phyloP scores from a whole-genome alignment of 64 coral and sea anemone genomes.

The Trachythela sp. region DNA sequence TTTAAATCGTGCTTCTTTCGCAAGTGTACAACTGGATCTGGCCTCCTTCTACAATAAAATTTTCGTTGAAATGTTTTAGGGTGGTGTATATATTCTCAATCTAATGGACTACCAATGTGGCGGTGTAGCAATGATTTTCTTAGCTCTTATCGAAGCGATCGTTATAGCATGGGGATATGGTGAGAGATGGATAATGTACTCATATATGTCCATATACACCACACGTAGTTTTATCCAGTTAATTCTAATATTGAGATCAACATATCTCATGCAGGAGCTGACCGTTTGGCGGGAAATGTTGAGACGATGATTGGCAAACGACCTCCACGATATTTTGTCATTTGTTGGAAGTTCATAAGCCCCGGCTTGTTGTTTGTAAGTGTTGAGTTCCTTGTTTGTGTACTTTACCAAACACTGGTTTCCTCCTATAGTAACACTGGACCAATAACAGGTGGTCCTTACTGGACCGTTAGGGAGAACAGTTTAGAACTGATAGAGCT shows the following conservation, averaged over 20 bases:
- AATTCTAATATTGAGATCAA: background rate
- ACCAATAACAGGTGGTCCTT: too few relatives aligned
- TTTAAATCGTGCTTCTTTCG: too few relatives aligned
- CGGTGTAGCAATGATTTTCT: background rate
- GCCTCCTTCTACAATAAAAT: background rate
- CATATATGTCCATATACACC: too few relatives aligned
- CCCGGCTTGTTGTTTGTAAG: background rate
- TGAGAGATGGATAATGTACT: background rate
- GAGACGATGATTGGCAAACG: background rate
- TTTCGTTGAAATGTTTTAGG: background rate
- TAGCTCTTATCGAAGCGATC: background rate
- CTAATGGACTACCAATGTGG: background rate
- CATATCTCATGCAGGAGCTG: background rate
- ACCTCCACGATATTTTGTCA: background rate
- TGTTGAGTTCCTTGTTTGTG: background rate
- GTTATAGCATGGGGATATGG: background rate
- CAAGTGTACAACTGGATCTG: too few relatives aligned
- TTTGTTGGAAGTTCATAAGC: conserved; percentile 14
- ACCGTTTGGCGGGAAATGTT: background rate
- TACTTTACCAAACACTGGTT: background rate
- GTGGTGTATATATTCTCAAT: background rate
- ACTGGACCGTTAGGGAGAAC: too few relatives aligned
- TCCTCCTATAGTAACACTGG: too few relatives aligned
- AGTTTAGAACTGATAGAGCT: too few relatives aligned
- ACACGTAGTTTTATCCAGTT: background rate